Conservation (phyloP, 2,888 invertebrate genomes). For the Electrophaes corylata region DNA sequence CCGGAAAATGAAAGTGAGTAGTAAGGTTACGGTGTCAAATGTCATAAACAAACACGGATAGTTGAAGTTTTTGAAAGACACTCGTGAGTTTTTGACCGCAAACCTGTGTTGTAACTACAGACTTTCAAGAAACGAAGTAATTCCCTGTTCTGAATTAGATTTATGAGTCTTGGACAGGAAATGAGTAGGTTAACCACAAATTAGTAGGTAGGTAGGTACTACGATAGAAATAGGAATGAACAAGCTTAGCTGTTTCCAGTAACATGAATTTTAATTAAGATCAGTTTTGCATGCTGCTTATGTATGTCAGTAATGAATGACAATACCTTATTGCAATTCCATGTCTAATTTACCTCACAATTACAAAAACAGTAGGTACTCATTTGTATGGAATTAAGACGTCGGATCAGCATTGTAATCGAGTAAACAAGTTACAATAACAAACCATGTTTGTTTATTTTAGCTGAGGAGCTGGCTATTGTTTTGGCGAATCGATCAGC, state of each 20-base stretch:
- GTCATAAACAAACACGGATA: conserved; percentile 34
- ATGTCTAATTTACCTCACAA: conserved; percentile 24
- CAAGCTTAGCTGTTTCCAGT: not conserved
- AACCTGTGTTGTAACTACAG: not conserved
- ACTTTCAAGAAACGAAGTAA: not conserved
- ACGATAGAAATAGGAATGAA: conserved; percentile 3
- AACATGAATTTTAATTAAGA: conserved; percentile 16
- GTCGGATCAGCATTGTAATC: conserved; percentile 19
- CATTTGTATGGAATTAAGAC: conserved; percentile 28
- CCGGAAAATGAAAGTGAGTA: conserved; percentile 87
- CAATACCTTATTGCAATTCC: conserved; percentile 28
- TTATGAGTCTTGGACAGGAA: conserved; percentile 16
- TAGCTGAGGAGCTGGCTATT: conserved; percentile 86
- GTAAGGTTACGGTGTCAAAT: conserved; percentile 45
- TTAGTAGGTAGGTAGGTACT: not conserved
- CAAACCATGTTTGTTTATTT: conserved; percentile 21
- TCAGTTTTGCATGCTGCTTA: conserved; percentile 17
- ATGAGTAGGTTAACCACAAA: not conserved
- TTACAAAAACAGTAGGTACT: conserved; percentile 12
- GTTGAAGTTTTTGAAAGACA: not conserved
- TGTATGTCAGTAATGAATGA: conserved; percentile 5
- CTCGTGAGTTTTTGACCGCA: conserved; percentile 10
- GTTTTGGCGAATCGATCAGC: conserved; percentile 93
- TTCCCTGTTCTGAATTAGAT: conserved; percentile 19
- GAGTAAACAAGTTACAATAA: conserved; percentile 19